Evolutionary conservation across 2,888 invertebrate genomes (phyloP).

Genomic region (Smittia sp.): DNA sequence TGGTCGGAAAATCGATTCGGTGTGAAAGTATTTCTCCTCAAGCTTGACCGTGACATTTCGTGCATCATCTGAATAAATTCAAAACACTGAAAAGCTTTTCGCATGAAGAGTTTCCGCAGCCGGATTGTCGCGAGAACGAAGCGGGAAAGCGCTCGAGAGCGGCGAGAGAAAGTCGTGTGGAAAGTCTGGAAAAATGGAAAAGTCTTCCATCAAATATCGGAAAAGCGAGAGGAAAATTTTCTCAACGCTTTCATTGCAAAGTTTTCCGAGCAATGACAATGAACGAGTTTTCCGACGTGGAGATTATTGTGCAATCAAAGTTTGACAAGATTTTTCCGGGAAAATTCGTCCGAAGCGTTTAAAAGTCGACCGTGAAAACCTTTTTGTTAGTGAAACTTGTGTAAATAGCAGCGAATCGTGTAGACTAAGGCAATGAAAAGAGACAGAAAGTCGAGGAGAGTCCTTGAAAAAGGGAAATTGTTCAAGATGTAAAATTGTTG

Average conservation of each 20-base stretch:
- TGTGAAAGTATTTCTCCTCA: neutral
- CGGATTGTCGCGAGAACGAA: neutral
- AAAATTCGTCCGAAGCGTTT: neutral
- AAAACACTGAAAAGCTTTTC: too few relatives aligned
- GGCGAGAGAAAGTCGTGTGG: neutral
- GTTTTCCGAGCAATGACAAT: conserved; percentile 21
- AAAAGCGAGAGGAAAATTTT: neutral
- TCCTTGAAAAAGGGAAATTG: neutral
- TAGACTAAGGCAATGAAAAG: neutral
- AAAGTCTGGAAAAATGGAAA: conserved; percentile 28
- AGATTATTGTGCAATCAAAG: conserved; percentile 31
- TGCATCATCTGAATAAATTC: neutral
- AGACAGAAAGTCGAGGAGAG: neutral
- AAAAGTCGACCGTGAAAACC: neutral
- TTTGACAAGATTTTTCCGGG: neutral
- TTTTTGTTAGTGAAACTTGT: conserved; percentile 7
- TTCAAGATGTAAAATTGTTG: neutral
- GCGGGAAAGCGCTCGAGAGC: neutral
- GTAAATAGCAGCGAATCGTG: neutral
- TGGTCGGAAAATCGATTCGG: neutral
- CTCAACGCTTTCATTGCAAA: conserved; percentile 5
- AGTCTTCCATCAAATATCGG: neutral
- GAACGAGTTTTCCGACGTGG: conserved; percentile 16
- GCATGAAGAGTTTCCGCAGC: neutral
- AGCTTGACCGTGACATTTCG: conserved; percentile 30